Evolutionary conservation across 2,797 vertebrate species (phyloP).

Genomic region (Karalla daura): DNA sequence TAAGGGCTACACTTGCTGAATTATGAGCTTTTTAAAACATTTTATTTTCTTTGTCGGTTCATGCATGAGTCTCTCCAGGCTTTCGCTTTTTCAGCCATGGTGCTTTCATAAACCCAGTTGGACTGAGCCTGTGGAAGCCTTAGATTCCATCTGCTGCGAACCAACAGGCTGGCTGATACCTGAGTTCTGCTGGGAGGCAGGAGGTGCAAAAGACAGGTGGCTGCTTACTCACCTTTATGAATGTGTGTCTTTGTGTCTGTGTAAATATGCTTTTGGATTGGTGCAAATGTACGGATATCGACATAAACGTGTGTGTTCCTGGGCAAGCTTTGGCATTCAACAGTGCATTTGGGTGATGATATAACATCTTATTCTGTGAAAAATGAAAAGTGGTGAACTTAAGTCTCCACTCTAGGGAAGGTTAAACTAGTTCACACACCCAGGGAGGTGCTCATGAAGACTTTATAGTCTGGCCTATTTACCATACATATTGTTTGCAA

Average conservation of each 20-base stretch:
- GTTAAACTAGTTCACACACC: conserved; percentile 64
- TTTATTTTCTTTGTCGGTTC: conserved; percentile 4
- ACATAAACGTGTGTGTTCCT: neutral
- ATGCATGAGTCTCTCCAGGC: neutral
- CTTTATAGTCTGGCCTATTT: conserved; percentile 50
- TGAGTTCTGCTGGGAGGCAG: conserved; percentile 37
- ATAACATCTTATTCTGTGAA: conserved; percentile 42
- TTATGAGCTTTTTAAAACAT: neutral
- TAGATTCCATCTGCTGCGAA: conserved; percentile 54
- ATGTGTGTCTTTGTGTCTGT: conserved; percentile 1
- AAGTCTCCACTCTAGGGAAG: conserved; percentile 54
- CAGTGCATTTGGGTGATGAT: conserved; percentile 21
- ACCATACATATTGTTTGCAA: conserved; percentile 40
- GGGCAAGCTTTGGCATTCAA: conserved; percentile 10
- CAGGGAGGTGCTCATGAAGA: conserved; percentile 43
- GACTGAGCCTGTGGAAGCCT: conserved; percentile 35
- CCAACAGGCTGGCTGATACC: conserved; percentile 40
- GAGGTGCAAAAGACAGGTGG: conserved; percentile 46
- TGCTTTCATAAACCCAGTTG: conserved; percentile 43
- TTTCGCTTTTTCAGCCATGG: conserved; percentile 40
- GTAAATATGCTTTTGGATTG: neutral
- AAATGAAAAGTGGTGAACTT: conserved; percentile 41
- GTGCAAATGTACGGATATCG: conserved; percentile 6
- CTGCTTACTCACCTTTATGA: conserved; percentile 43
- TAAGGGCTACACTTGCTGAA: neutral